A percentile compares a stretch with the other conserved stretches of the same genome.
phyloP scores from a whole-genome alignment of 2,113 vertebrate species.

The Phoenicopterus ruber region DNA sequence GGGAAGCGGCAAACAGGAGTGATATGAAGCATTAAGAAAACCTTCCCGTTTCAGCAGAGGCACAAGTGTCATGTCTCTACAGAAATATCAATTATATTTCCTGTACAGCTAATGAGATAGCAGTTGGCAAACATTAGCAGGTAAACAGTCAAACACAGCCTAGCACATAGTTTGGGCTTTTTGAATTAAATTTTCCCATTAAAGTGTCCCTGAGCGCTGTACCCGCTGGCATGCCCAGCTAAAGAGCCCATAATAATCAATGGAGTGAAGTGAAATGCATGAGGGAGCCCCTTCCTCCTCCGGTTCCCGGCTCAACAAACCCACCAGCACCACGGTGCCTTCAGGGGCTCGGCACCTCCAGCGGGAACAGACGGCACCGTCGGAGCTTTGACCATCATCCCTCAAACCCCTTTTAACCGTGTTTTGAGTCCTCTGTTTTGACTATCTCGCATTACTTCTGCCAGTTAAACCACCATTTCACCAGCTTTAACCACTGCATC shows the following conservation, averaged over 20 bases:
- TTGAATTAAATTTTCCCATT: neutral
- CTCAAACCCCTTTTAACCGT: rapidly evolving
- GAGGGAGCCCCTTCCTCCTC: neutral
- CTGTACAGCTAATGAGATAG: conserved; percentile 59
- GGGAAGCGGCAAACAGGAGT: conserved; percentile 18
- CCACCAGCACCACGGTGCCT: rapidly evolving
- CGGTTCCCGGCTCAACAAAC: neutral
- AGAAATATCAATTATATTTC: conserved; percentile 67
- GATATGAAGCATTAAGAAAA: conserved; percentile 20
- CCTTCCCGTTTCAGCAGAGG: conserved; percentile 18
- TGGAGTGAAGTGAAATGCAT: neutral
- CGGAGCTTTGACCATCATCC: neutral
- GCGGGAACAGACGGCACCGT: rapidly evolving
- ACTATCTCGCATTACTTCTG: rapidly evolving
- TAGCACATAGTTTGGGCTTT: neutral
- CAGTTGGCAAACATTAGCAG: conserved; percentile 61
- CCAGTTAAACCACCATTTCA: neutral
- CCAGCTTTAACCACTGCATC: neutral
- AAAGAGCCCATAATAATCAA: neutral
- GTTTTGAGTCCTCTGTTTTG: neutral
- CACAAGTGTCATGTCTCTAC: conserved; percentile 50
- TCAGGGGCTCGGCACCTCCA: neutral
- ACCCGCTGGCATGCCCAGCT: neutral
- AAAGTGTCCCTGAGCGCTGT: neutral
- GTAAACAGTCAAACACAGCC: conserved; percentile 54